Evolutionary conservation across 2,113 vertebrate genomes (phyloP).

Genomic region (Microcebus ravelobensis): DNA sequence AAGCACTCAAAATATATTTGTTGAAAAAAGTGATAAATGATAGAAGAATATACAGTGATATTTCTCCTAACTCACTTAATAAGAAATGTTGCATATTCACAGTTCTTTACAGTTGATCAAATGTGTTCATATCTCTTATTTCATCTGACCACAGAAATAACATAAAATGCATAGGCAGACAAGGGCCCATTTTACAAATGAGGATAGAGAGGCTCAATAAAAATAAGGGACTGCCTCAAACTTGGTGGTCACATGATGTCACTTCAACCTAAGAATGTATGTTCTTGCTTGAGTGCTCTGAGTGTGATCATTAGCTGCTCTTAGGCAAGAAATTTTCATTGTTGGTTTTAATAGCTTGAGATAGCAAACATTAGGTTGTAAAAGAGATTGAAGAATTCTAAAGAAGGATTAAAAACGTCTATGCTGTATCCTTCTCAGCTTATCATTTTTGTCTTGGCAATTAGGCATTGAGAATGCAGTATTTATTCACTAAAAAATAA

Average conservation of each 20-base stretch:
- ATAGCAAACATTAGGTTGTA: background rate
- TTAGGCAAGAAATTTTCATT: background rate
- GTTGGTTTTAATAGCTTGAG: background rate
- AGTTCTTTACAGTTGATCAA: background rate
- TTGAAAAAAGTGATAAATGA: background rate
- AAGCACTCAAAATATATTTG: background rate
- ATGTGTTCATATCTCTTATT: background rate
- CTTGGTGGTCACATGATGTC: background rate
- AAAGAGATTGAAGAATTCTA: slow-evolving; percentile 7
- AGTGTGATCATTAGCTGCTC: background rate
- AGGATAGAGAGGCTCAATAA: background rate
- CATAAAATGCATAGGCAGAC: background rate
- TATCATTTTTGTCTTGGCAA: background rate
- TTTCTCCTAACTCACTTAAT: background rate
- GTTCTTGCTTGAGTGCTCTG: background rate
- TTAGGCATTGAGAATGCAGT: background rate
- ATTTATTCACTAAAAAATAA: background rate
- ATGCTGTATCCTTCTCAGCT: background rate
- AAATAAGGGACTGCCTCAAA: background rate
- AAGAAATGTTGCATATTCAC: background rate
- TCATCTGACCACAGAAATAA: background rate
- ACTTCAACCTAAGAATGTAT: background rate
- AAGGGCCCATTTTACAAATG: background rate
- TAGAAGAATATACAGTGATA: background rate
- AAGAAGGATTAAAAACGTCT: background rate